These are phyloP conservation scores for Strongylocentrotus purpuratus DNA, from an alignment of 35 echinoderm and acorn worm species.

Conservation along the genomic window DNA sequence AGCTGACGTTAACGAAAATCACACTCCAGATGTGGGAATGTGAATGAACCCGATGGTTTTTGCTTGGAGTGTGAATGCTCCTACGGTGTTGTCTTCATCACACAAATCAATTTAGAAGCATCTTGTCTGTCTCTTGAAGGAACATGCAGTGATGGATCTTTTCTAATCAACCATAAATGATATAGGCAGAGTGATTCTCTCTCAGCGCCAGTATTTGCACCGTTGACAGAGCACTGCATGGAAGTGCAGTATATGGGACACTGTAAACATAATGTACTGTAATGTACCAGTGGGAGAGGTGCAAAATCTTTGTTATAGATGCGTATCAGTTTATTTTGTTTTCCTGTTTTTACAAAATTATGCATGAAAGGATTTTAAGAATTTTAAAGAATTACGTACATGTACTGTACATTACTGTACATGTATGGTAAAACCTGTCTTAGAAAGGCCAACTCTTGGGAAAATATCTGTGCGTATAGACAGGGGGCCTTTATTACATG, in stretches of 20 bases:
- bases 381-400: too few species aligned
- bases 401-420: too few species aligned
- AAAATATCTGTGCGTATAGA: too few species aligned
- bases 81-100: background rate
- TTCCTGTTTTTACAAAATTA: background rate
- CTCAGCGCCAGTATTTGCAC: background rate
- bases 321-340: background rate
- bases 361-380: background rate
- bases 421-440: too few species aligned
- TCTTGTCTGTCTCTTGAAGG: background rate
- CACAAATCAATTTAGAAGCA: slow-evolving; percentile 5
- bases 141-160: slow-evolving; percentile 2
- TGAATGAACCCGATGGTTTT: too few species aligned
- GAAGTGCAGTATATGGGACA: background rate
- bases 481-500: too few species aligned
- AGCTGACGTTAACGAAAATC: too few species aligned
- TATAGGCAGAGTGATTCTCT: background rate
- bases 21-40: too few species aligned
- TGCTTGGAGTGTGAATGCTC: too few species aligned
- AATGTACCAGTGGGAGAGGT: too few species aligned
- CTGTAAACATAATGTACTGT: background rate
- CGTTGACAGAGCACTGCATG: background rate
- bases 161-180: slow-evolving; percentile 2
- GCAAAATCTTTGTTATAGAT: background rate
- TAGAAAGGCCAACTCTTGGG: too few species aligned